Evolutionary conservation across 2,797 vertebrate genomes (phyloP).

Genomic region (Catostomus latipinnis): DNA sequence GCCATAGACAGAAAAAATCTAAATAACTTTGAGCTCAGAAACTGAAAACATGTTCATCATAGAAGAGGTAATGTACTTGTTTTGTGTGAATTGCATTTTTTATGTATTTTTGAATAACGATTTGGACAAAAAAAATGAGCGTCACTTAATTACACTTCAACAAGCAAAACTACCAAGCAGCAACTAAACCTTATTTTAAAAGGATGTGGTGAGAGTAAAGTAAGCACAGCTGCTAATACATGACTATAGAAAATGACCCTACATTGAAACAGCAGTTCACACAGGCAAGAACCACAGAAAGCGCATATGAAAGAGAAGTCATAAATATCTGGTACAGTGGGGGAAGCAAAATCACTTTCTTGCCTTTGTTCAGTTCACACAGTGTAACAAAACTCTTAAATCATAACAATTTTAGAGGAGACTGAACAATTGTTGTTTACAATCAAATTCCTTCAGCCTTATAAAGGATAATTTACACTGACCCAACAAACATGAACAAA

Average conservation of each 20-base stretch:
- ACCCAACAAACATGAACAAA: neutral
- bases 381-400: neutral
- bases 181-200: constrained; percentile 2
- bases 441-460: neutral
- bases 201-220: neutral
- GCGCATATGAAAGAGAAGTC: neutral
- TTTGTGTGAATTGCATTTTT: too few species aligned
- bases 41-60: too few species aligned
- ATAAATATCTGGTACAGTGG: neutral
- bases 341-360: neutral
- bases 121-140: too few species aligned
- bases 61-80: too few species aligned
- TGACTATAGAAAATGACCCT: neutral
- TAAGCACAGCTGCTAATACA: neutral
- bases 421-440: neutral
- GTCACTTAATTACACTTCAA: neutral
- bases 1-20: too few species aligned
- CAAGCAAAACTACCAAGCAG: neutral
- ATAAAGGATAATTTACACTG: too few species aligned
- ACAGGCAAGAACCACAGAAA: neutral
- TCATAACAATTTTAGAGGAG: neutral
- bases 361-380: neutral
- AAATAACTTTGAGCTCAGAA: too few species aligned
- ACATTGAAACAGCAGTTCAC: neutral
- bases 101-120: too few species aligned